Percentiles rank a stretch among this genome's conserved stretches.
These are phyloP conservation scores for Temnothorax curvispinosus DNA, from an alignment of 1,140 invertebrate species.

Conservation along the genomic window DNA sequence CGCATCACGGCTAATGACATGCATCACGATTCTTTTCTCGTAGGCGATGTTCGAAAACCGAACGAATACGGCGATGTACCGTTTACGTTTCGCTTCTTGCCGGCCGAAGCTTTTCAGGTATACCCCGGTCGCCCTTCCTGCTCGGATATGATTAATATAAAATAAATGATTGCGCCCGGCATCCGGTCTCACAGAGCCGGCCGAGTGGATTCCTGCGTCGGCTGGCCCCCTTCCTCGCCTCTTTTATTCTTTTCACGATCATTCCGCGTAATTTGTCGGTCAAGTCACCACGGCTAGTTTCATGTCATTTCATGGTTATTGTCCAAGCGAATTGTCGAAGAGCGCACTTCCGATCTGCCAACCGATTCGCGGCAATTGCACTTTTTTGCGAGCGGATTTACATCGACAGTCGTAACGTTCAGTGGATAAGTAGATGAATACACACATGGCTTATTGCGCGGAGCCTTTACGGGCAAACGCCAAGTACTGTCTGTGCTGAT, in stretches of 20 bases:
- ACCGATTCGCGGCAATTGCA: constrained; percentile 64
- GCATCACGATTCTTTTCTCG: constrained; percentile 78
- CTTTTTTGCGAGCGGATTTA: constrained; percentile 7
- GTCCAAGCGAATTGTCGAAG: constrained; percentile 81
- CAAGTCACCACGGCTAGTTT: constrained; percentile 85
- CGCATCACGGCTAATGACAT: constrained; percentile 84
- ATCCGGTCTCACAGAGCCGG: constrained; percentile 83
- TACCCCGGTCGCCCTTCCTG: constrained; percentile 68
- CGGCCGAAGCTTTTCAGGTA: constrained; percentile 18
- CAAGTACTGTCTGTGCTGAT: not conserved
- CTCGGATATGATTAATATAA: constrained; percentile 84
- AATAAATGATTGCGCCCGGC: constrained; percentile 84
- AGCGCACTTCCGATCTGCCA: constrained; percentile 63
- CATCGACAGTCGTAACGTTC: constrained; percentile 42
- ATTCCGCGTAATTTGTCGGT: constrained; percentile 85
- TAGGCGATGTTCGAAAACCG: constrained; percentile 67
- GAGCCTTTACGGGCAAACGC: not conserved
- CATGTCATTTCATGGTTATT: constrained; percentile 85
- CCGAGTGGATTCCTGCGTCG: constrained; percentile 72
- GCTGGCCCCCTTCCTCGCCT: constrained; percentile 44
- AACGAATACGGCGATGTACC: constrained; percentile 63
- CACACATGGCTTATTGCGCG: not conserved
- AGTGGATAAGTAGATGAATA: constrained; percentile 30
- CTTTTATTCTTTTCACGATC: constrained; percentile 77
- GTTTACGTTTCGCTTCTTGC: constrained; percentile 48